A percentile compares a stretch with the other conserved stretches of the same genome.
These are phyloP conservation scores for Neosilurus hyrtlii DNA, from an alignment of 2,797 vertebrate genomes.

Conservation along the genomic window DNA sequence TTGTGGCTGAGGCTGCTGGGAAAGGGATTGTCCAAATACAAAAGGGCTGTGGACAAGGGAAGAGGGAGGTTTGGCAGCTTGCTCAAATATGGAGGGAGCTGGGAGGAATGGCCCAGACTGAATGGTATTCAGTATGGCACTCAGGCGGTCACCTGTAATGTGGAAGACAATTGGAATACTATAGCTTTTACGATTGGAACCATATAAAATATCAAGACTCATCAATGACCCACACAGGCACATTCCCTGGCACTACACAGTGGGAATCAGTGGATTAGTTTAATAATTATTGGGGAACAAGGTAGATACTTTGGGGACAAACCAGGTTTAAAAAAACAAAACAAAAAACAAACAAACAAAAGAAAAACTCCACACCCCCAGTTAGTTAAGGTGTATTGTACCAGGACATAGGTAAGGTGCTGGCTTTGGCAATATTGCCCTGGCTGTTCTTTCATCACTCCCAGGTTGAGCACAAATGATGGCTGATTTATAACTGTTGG, in stretches of 20 bases:
- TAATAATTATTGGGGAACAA: conserved; percentile 45
- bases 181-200: conserved; percentile 83
- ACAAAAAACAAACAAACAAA: no score
- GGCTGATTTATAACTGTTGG: not conserved
- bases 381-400: conserved; percentile 31
- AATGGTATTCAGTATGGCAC: conserved; percentile 99
- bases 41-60: conserved; percentile 99
- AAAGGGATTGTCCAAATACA: conserved; percentile 99
- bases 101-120: conserved; percentile 99
- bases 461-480: conserved; percentile 36
- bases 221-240: conserved; percentile 55
- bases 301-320: conserved; percentile 44
- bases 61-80: conserved; percentile 99
- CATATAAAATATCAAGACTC: conserved; percentile 53
- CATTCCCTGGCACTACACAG: conserved; percentile 41
- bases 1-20: conserved; percentile 98
- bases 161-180: conserved; percentile 97
- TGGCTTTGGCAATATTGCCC: conserved; percentile 39
- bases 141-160: conserved; percentile 99
- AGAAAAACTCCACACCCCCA: conserved; percentile 23
- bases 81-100: conserved; percentile 98
- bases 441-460: conserved; percentile 47
- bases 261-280: conserved; percentile 46
- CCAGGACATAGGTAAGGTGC: conserved; percentile 23
- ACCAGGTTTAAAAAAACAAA: not conserved